Percentiles rank a stretch among this genome's conserved stretches.
phyloP scores from a whole-genome alignment of 2,888 invertebrate species.

The Macrosiphum euphorbiae region DNA sequence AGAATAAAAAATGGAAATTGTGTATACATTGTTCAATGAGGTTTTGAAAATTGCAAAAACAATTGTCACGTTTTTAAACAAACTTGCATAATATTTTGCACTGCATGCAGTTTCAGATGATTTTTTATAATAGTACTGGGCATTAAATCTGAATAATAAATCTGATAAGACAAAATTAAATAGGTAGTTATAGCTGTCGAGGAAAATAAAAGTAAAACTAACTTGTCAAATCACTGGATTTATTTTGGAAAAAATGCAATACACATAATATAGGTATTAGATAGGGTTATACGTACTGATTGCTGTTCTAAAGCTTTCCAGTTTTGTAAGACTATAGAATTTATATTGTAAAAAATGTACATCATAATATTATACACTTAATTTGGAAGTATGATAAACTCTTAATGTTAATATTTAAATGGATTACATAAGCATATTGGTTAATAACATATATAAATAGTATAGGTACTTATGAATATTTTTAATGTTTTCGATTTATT shows the following conservation, averaged over 20 bases:
- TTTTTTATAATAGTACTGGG: background rate
- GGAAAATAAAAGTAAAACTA: background rate
- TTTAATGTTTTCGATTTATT: too few species aligned
- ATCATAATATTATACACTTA: background rate
- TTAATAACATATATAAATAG: background rate
- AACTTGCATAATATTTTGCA: background rate
- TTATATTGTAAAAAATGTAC: background rate
- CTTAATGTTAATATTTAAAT: background rate
- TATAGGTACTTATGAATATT: too few species aligned
- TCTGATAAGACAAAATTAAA: background rate
- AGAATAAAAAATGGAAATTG: background rate
- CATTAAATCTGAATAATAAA: background rate
- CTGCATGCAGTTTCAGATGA: background rate
- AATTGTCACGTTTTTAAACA: conserved; percentile 27
- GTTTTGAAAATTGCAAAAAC: background rate
- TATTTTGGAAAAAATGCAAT: background rate
- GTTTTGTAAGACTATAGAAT: background rate
- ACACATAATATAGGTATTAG: background rate
- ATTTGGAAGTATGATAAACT: background rate
- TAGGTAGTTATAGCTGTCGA: background rate
- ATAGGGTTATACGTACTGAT: background rate
- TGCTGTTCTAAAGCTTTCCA: background rate
- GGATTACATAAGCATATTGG: background rate
- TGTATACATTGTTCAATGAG: background rate
- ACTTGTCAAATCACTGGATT: background rate